Percentiles rank a stretch among this genome's conserved stretches.
Evolutionary conservation across 92 coral and sea anemone species (phyloP).

Genomic region (Bergia sp.): DNA sequence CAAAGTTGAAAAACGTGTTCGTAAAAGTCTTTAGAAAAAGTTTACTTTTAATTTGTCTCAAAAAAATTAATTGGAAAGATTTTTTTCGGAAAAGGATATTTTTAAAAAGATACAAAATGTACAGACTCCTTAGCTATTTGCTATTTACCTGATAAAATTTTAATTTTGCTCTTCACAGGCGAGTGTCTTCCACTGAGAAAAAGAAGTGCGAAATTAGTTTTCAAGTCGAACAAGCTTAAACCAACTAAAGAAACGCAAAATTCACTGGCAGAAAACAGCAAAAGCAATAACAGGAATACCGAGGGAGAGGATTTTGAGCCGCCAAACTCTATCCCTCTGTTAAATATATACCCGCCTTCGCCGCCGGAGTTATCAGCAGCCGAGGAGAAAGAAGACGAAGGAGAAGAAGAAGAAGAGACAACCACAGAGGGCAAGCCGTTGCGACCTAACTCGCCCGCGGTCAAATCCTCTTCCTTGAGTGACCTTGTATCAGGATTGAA

Average conservation of each 20-base stretch:
- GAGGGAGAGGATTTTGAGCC: conserved; percentile 43
- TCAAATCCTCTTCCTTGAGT: conserved; percentile 63
- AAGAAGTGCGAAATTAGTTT: conserved; percentile 20
- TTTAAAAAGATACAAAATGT: neutral
- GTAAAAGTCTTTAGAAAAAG: neutral
- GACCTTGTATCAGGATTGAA: conserved; percentile 46
- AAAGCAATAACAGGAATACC: neutral
- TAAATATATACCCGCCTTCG: conserved; percentile 75
- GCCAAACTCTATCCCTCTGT: conserved; percentile 71
- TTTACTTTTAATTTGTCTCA: neutral
- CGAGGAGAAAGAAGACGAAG: conserved; percentile 42
- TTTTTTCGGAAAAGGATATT: neutral
- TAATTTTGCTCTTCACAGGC: conserved; percentile 10
- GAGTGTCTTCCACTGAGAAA: conserved; percentile 33
- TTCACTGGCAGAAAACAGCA: conserved; percentile 16
- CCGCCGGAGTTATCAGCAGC: conserved; percentile 66
- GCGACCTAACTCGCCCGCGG: conserved; percentile 34
- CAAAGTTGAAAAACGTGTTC: neutral
- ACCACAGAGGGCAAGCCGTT: conserved; percentile 7
- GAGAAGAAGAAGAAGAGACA: conserved; percentile 14
- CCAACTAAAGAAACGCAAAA: conserved; percentile 9
- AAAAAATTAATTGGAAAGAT: no score
- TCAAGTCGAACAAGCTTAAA: conserved; percentile 39
- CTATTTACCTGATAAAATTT: neutral
- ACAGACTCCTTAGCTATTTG: neutral